Evolutionary conservation across 2,113 vertebrate species (phyloP).

Genomic region (Odocoileus hemionus): DNA sequence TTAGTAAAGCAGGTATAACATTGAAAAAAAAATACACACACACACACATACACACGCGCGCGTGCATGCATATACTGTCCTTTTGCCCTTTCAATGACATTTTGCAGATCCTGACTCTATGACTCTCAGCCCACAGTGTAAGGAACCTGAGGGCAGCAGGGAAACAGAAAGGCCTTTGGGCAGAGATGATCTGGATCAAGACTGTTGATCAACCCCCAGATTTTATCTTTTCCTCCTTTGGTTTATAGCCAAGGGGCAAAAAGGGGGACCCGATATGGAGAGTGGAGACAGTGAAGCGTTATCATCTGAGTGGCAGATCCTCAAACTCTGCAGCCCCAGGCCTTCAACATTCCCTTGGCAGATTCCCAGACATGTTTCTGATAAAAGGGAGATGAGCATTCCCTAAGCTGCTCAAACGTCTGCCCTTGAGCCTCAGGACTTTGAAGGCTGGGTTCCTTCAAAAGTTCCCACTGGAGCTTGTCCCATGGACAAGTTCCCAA

Average conservation of each 20-base stretch:
- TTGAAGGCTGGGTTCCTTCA: neutral
- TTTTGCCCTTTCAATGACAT: neutral
- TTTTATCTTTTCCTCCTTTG: neutral
- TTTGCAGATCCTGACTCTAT: neutral
- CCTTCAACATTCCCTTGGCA: neutral
- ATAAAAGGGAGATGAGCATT: neutral
- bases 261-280: neutral
- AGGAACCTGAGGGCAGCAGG: neutral
- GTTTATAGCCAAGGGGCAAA: neutral
- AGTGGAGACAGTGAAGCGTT: neutral
- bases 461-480: no score
- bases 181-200: neutral
- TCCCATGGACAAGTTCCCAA: neutral
- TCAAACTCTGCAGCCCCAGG: neutral
- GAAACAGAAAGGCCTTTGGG: neutral
- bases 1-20: neutral
- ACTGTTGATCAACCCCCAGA: neutral
- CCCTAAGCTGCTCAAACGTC: neutral
- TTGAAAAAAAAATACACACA: no score
- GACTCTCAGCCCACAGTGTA: neutral
- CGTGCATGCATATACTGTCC: neutral
- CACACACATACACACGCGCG: rapidly evolving
- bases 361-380: neutral
- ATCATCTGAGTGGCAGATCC: neutral
- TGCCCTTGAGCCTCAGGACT: neutral